Percentiles rank a stretch among this genome's conserved stretches.
Evolutionary conservation across 1,140 invertebrate species (phyloP).

Genomic region (Zelostemma sp.): DNA sequence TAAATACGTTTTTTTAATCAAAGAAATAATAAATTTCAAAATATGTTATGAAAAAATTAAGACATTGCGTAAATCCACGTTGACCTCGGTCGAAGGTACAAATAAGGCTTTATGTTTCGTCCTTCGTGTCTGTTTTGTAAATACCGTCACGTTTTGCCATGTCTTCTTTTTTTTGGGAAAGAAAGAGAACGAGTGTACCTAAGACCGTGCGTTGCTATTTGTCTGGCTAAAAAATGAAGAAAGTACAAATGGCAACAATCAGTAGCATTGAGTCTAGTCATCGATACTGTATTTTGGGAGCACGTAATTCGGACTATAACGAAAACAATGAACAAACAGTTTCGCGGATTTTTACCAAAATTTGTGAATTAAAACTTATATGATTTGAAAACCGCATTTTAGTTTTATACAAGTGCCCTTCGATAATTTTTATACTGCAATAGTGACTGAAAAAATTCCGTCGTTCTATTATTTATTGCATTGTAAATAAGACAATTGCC

Average conservation of each 20-base stretch:
- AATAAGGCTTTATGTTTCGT: slow-evolving; percentile 1
- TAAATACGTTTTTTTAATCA: no score
- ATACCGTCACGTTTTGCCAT: neutral
- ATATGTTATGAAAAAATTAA: no score
- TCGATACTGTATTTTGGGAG: slow-evolving; percentile 30
- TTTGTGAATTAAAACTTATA: slow-evolving; percentile 17
- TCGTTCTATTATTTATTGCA: slow-evolving; percentile 2
- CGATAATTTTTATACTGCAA: slow-evolving; percentile 20
- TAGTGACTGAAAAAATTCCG: slow-evolving; percentile 10
- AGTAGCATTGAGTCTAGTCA: slow-evolving; percentile 52
- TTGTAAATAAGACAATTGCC: neutral
- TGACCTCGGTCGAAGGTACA: neutral
- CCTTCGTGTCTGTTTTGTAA: slow-evolving; percentile 3
- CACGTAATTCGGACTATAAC: slow-evolving; percentile 11
- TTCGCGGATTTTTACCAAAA: slow-evolving; percentile 5
- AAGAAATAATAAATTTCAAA: no score
- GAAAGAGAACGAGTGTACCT: slow-evolving; percentile 42
- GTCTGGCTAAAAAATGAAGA: slow-evolving; percentile 7
- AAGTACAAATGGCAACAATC: slow-evolving; percentile 49
- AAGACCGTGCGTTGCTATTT: slow-evolving; percentile 53
- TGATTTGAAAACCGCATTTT: slow-evolving; percentile 2
- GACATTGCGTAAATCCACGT: no score
- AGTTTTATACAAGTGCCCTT: slow-evolving; percentile 26
- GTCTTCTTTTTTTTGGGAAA: neutral
- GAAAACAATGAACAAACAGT: slow-evolving; percentile 19